Evolutionary conservation across 1,140 invertebrate genomes (phyloP), one percentile per base, ranked within the genome.

Genomic region (Leucophenga varia): DNA sequence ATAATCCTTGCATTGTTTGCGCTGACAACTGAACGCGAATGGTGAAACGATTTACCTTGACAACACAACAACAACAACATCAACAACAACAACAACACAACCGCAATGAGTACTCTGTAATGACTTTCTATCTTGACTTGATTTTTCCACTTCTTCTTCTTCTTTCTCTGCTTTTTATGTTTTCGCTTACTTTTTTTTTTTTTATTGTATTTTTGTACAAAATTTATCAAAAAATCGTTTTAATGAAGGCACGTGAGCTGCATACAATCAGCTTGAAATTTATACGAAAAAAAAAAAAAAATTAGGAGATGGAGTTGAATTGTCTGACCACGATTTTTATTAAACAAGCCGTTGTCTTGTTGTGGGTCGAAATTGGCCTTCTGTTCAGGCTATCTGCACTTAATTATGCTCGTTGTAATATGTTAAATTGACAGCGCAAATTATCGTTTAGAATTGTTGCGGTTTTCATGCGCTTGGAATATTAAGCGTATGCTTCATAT

Each of bases 381-480:
- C 28, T 30, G 28, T n/a, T n/a, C 7, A 30, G 28, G 60, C 51
- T n/a, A 19, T 53, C 45, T 22, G 30, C 59, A 64, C 61, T 70
- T 70, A 70, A 70, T 70, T 70, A 70, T n/a, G n/a, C n/a, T n/a
- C n/a, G n/a, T n/a, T n/a, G n/a, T n/a, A n/a, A n/a, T 67, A 70
- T 71, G 67, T 61, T 70, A 70, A 70, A 70, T 70, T 70, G 67
- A 70, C 67, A 70, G 67, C 67, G 57, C 36, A 70, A 70, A 64
- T 70, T 65, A 59, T 61, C 52, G 41, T 42, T 59, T 55, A 57
- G 58, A 69, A 70, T 70, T 70, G 65, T 70, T 61, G 61, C 61
- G 70, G 63, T 67, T 63, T 36, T 5, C 63, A 67, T 67, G 63
- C 56, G 63, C 59, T 51, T 55, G 63, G 63, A 63, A 67, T 67